Base-by-base conservation (phyloP, 2,888 invertebrate species). In the Kryphioiulus occultus region DNA sequence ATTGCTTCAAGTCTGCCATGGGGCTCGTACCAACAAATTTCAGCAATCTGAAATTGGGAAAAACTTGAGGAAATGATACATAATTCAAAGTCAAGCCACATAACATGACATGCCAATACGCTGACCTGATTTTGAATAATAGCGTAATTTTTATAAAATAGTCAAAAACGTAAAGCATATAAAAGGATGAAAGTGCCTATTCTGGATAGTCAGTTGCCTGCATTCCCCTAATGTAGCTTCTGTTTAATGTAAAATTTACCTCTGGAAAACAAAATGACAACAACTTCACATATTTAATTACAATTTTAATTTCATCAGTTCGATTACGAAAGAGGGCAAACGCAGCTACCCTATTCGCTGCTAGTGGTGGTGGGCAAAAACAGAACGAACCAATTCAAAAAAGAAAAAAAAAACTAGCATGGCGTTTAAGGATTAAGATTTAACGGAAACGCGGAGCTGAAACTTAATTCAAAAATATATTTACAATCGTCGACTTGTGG, bases 221-320 rank as follows among this genome's bases (percentile, higher is more conserved):
- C n/a, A n/a, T n/a, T n/a, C n/a, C n/a, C n/a, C n/a, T n/a, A n/a
- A n/a, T n/a, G n/a, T n/a, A n/a, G n/a, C n/a, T n/a, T n/a, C n/a
- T 39, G 39, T 39, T 39, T 3, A 39, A 5, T 39, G 3, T 39
- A 68, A 68, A 26, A 26, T 26, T 26, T 26, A 12, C 42, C 9
- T 1, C 15, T 68, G 9, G 68, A 22, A 22, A 22, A 68, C 22
- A 68, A 26, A 68, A 26, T 1, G 26, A 68, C 68, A 26, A 68
- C 68, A 68, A 68, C 9, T 68, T 22, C 22, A 10, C 68, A 26
- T 68, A 68, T 68, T 68, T 68, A 68, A 26, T 68, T 22, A 68
- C 68, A 68, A 68, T 68, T 68, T 68, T 68, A 68, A 68, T 68
- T 68, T 68, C 68, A 68, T 68, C 68, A 68, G 68, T 68, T 68